phyloP scores from a whole-genome alignment of 2,797 vertebrate species.

The Amblyraja radiata region DNA sequence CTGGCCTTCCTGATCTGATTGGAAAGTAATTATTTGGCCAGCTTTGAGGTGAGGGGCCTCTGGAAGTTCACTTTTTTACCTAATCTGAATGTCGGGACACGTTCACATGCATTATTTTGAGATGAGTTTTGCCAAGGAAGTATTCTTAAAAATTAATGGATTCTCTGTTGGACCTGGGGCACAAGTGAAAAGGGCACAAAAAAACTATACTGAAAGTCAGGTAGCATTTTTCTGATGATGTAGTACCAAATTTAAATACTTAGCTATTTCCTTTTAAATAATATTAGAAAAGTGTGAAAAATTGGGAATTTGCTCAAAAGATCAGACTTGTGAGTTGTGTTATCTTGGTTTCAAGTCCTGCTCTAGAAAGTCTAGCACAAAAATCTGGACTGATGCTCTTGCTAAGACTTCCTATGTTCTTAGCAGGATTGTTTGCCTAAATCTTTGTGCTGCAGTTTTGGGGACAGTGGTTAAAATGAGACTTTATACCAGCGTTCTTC shows the following conservation, averaged over 20 bases:
- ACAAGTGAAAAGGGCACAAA: neutral
- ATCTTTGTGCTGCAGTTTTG: too few relatives aligned
- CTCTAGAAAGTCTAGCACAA: too few relatives aligned
- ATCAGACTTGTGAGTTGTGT: too few relatives aligned
- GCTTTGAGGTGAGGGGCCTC: constrained; percentile 40
- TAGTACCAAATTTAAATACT: neutral
- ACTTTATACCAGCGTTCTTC: too few relatives aligned
- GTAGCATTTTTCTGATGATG: neutral
- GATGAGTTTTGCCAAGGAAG: neutral
- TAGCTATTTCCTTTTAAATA: neutral
- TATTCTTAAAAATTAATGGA: constrained; percentile 1
- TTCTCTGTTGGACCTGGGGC: neutral
- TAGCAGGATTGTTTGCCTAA: too few relatives aligned
- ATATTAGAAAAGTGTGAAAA: neutral
- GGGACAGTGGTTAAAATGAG: too few relatives aligned
- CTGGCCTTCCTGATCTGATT: constrained; percentile 55
- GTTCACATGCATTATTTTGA: neutral
- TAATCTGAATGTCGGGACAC: neutral
- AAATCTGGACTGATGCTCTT: too few relatives aligned
- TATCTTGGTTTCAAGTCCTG: too few relatives aligned
- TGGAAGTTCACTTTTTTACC: constrained; percentile 40
- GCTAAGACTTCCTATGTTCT: too few relatives aligned
- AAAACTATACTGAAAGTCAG: neutral
- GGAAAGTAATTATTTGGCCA: constrained; percentile 43
- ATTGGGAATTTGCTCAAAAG: neutral